phyloP scores from a whole-genome alignment of 2,888 invertebrate species.

The Doris montereyensis region DNA sequence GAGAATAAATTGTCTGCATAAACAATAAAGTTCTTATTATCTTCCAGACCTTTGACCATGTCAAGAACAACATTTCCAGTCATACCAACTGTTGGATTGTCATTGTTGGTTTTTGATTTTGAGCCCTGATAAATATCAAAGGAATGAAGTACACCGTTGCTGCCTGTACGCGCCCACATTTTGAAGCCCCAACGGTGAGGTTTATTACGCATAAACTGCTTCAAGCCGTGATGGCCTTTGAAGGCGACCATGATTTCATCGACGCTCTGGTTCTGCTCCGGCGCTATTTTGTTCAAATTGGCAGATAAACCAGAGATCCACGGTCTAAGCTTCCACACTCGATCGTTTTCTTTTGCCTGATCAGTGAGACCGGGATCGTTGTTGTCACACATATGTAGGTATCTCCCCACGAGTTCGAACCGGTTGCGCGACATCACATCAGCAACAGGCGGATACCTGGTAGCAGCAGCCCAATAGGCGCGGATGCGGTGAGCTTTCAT shows the following conservation, averaged over 20 bases:
- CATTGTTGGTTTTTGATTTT: background rate
- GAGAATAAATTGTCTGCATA: slow-evolving; percentile 36
- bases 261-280: too few species aligned
- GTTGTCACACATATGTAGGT: slow-evolving; percentile 43
- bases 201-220: slow-evolving; percentile 42
- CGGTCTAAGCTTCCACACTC: slow-evolving; percentile 6
- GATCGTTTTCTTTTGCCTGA: background rate
- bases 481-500: slow-evolving; percentile 37
- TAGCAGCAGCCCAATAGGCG: slow-evolving; percentile 42
- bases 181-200: slow-evolving; percentile 49
- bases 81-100: too few species aligned
- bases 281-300: too few species aligned
- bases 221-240: slow-evolving; percentile 35
- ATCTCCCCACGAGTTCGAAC: slow-evolving; percentile 34
- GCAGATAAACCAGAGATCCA: slow-evolving; percentile 7
- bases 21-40: slow-evolving; percentile 28
- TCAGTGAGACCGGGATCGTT: background rate
- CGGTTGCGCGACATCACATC: slow-evolving; percentile 44
- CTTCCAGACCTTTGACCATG: slow-evolving; percentile 5
- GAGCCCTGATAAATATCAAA: slow-evolving; percentile 43
- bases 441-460: slow-evolving; percentile 38
- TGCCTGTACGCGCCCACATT: slow-evolving; percentile 36
- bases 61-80: slow-evolving; percentile 26
- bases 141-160: slow-evolving; percentile 23
- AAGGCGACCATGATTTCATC: too few species aligned